Evolutionary conservation across 2,797 vertebrate species (phyloP).

Genomic region (Bryconaethiops microstoma): DNA sequence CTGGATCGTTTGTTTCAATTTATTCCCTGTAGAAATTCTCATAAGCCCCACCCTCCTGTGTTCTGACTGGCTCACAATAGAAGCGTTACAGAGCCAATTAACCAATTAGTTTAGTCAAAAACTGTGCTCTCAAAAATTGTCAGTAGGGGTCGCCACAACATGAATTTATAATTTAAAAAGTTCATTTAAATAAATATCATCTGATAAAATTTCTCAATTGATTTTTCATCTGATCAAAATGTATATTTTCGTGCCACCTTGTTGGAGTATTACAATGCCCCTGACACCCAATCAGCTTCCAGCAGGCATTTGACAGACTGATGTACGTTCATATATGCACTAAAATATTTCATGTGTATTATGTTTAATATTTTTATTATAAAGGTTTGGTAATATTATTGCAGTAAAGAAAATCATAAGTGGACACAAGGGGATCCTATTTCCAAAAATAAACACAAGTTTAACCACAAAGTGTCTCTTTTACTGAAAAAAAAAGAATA

Average conservation of each 20-base stretch:
- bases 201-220: not conserved
- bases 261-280: no score
- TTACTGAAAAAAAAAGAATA: no score
- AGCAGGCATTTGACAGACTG: no score
- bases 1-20: not conserved
- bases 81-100: no score
- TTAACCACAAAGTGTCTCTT: not conserved
- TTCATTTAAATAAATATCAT: no score
- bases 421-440: not conserved
- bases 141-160: not conserved
- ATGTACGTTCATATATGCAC: no score
- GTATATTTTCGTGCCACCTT: not conserved
- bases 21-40: not conserved
- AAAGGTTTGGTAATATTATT: not conserved
- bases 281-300: no score
- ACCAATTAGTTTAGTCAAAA: not conserved
- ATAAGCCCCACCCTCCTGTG: not conserved
- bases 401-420: not conserved
- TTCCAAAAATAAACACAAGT: not conserved
- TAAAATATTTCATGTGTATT: no score
- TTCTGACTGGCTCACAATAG: not conserved
- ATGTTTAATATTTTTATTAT: not conserved
- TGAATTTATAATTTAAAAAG: not conserved
- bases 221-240: not conserved
- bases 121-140: no score